Evolutionary conservation across 2,888 invertebrate genomes (phyloP).

Genomic region (Metopia argyrocephala): DNA sequence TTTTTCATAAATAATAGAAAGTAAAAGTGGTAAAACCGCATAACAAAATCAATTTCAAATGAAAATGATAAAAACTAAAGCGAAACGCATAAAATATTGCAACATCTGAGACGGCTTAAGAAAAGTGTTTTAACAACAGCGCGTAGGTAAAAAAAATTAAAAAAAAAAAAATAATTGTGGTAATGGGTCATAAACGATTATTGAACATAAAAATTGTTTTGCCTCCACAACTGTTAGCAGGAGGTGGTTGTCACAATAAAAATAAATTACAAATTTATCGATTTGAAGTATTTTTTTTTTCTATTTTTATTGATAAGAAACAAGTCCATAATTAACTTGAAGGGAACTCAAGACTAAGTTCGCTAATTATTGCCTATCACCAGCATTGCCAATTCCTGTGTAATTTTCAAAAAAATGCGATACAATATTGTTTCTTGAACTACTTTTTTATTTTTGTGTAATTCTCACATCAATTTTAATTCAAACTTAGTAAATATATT

Average conservation of each 20-base stretch:
- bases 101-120: background rate
- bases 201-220: conserved; percentile 3
- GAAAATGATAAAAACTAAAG: background rate
- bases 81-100: background rate
- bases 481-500: too few species aligned
- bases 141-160: background rate
- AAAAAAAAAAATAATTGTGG: conserved; percentile 23
- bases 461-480: too few species aligned
- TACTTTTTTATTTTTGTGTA: too few species aligned
- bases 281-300: too few species aligned
- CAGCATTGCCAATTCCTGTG: too few species aligned
- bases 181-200: conserved; percentile 32
- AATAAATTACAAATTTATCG: background rate
- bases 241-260: conserved; percentile 2
- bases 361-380: too few species aligned
- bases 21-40: conserved; percentile 55
- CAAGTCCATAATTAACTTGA: too few species aligned
- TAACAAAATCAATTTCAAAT: background rate
- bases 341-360: too few species aligned
- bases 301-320: too few species aligned
- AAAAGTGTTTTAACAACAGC: too few species aligned
- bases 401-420: too few species aligned
- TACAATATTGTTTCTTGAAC: too few species aligned
- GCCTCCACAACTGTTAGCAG: background rate
- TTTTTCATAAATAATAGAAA: conserved; percentile 35